phyloP scores from a whole-genome alignment of 1,140 invertebrate species.

The Trichonephila clavata region DNA sequence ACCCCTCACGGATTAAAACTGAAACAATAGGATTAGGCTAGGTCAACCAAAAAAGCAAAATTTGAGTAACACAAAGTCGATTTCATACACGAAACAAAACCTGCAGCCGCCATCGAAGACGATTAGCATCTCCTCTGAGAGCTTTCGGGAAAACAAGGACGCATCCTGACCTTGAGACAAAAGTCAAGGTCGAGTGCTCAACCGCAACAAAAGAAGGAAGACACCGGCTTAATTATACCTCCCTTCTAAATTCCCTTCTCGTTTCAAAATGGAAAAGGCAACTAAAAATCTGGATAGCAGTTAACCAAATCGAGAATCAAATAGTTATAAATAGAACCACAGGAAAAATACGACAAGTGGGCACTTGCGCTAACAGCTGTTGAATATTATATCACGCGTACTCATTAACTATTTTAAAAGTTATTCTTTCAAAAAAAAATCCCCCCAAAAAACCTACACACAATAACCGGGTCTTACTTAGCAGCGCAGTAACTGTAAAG shows the following conservation, averaged over 20 bases:
- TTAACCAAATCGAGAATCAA: neutral
- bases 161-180: neutral
- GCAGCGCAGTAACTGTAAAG: neutral
- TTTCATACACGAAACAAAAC: neutral
- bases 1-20: no score
- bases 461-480: neutral
- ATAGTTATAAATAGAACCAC: neutral
- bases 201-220: constrained; percentile 11
- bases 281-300: no score
- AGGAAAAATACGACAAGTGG: neutral
- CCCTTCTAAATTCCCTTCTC: neutral
- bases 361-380: neutral
- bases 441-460: no score
- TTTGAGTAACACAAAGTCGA: no score
- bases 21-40: no score
- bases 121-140: neutral
- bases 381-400: neutral
- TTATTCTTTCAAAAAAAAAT: neutral
- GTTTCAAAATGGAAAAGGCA: no score
- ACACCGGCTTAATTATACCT: neutral
- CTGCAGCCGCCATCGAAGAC: neutral
- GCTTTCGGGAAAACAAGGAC: neutral
- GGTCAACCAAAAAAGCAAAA: no score
- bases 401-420: neutral
- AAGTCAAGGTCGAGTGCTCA: constrained; percentile 1